Conservation (phyloP, 2,888 invertebrate genomes). For the Lampropteryx suffumata region DNA sequence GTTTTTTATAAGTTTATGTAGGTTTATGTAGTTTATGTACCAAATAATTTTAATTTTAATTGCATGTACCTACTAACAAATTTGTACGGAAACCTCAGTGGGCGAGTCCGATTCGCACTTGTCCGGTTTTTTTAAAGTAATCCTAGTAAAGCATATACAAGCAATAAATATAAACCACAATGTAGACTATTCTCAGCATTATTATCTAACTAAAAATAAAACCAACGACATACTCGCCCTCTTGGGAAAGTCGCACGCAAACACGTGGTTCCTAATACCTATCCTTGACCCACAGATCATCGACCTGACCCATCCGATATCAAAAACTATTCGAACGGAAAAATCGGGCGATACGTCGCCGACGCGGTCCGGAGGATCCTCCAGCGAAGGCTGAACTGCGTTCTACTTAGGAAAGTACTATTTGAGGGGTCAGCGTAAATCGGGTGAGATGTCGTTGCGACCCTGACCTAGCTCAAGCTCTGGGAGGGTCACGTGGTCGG, state of each 20-base stretch:
- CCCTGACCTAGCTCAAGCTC: conserved; percentile 79
- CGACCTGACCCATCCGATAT: conserved; percentile 59
- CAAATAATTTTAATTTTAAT: no score
- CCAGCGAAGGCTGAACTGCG: conserved; percentile 50
- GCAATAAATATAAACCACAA: no score
- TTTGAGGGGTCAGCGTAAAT: conserved; percentile 51
- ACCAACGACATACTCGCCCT: neutral
- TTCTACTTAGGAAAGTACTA: conserved; percentile 24
- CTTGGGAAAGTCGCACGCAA: conserved; percentile 24
- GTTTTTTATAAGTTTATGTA: no score
- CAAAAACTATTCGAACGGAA: conserved; percentile 76
- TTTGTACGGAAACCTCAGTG: no score
- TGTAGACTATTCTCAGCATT: no score
- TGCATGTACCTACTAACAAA: no score
- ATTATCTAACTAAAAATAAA: neutral
- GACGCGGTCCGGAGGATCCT: conserved; percentile 21
- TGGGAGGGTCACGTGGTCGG: conserved; percentile 77
- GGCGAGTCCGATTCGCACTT: no score
- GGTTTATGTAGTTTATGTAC: no score
- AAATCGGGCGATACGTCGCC: conserved; percentile 62
- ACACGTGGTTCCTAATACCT: conserved; percentile 35
- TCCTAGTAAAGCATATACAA: no score
- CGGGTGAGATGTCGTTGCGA: conserved; percentile 60
- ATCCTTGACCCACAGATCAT: conserved; percentile 72
- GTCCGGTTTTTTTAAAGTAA: no score